Base-by-base conservation (phyloP, 2,797 vertebrate species). In the Anisognathus igniventris region DNA sequence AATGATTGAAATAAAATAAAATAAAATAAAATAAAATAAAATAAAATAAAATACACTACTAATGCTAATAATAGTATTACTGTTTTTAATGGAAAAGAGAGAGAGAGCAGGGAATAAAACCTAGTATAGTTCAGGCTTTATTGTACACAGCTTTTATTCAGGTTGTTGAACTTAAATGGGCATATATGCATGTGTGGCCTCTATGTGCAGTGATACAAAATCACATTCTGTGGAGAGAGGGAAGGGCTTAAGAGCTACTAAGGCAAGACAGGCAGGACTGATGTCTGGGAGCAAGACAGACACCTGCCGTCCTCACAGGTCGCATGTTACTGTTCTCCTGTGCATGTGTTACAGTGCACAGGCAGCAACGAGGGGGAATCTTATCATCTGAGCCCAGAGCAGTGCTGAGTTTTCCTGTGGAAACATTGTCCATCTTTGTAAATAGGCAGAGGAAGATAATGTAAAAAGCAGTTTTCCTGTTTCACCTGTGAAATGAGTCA, bases 321-420 rank as follows among this genome's bases (percentile, higher is more conserved):
- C 48, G 31, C 7, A 0, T 7, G 2, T 40, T 76, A 8, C 2
- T 1, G 7, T 30, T 40, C 10, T 16, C 28, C 19, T 48, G 15
- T 64, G 21, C 8, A 0, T 6, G 14, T 37, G 10, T 42, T 35
- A 15, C 24, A 39, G 15, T 7, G 30, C 24, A 8, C 10, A 33
- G 76, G 30, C 30, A 44, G 66, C 3, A 9, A 50, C 10, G 4
- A 5, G 7, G 9, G 17, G 6, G 14, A 35, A 44, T 33, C 10
- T 3, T 16, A 22, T 37, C 1, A 0, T 3, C 3, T 37, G 42
- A 85, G 19, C 40, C 64, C 48, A 60, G 33, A 40, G 4, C 19
- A 40, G 15, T 3, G 7, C 31, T 33, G 56, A 56, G n/a, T 23
- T 33, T 53, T 57, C 71, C 44, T 28, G 12, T 12, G 23, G 51